phyloP scores from a whole-genome alignment of 2,888 invertebrate genomes.

The Rhopalosiphum nymphaeae region DNA sequence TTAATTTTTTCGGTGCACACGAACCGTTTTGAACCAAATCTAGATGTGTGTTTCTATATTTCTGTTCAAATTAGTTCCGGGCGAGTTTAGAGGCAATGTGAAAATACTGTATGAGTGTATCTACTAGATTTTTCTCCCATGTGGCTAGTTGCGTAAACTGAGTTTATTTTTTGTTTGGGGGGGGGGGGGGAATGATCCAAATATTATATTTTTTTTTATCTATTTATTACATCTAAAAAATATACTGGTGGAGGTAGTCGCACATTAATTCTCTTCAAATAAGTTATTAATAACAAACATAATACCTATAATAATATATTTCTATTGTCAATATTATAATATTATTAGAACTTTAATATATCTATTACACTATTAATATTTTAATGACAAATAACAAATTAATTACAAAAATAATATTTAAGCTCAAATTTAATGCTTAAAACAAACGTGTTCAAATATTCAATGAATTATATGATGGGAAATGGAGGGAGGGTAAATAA shows the following conservation, averaged over 20 bases:
- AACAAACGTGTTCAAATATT: not conserved
- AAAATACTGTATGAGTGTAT: not conserved
- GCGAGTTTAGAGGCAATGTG: not conserved
- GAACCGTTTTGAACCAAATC: not conserved
- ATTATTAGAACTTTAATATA: not conserved
- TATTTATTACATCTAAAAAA: not conserved
- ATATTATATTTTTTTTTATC: not conserved
- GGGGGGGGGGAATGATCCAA: not conserved
- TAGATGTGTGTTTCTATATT: not conserved
- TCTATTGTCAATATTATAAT: not conserved
- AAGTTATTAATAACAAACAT: not conserved
- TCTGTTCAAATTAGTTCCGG: not conserved
- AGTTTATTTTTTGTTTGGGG: not conserved
- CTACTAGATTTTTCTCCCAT: not conserved
- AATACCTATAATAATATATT: too few relatives aligned
- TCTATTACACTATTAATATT: not conserved
- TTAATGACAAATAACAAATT: not conserved
- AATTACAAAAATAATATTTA: not conserved
- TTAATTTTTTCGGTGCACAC: not conserved
- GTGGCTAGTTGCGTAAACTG: not conserved
- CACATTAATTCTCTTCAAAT: not conserved
- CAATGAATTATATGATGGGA: not conserved
- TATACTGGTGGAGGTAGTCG: not conserved
- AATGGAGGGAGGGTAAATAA: not conserved
- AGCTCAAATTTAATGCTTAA: not conserved